Base-by-base conservation (phyloP, 2,888 invertebrate species). In the Chymomyza amoena region DNA sequence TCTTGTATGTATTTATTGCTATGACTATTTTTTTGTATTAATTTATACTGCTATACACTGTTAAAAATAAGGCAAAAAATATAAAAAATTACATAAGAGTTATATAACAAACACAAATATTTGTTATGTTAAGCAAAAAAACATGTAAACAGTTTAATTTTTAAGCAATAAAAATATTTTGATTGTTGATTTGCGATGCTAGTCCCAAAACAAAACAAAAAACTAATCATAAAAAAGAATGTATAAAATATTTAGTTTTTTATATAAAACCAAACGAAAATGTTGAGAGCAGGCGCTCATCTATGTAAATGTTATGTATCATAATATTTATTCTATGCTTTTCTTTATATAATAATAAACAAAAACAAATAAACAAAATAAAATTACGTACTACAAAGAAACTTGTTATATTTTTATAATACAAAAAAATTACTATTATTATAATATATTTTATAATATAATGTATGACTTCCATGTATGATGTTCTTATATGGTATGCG, bases 351-450 rank as follows among this genome's bases (percentile, higher is more conserved):
- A 36, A 36, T 36, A 25, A 4, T 25, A 4, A 25, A 25, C 25
- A 60, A 50, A 10, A 69, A 62, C 18, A 56, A 64, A 52, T 9
- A 36, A 66, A 64, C 20, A 7, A 72, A 70, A 60, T 64, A 73
- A 68, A 59, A 68, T 66, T 73, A 61, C 45, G 65, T 75, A 75
- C 82, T 77, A 78, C 85, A 87, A 88, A 75, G 77, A 82, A 62
- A 87, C 80, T 88, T 84, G 88, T 87, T 87, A 84, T 84, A 84
- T 84, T 84, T 84, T 84, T 84, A 75, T 88, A 82, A 81, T 72
- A 73, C 36, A 67, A 61, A 65, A 28, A 68, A 64, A 32, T 32
- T 32, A 32, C 32, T 32, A 32, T 32, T 45, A 45, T 13, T 45
- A 45, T 54, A 18, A 54, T 54, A 54, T 18, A 54, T 54, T 0